Evolutionary conservation across 2,888 invertebrate species (phyloP).

Genomic region (Nomada flava): DNA sequence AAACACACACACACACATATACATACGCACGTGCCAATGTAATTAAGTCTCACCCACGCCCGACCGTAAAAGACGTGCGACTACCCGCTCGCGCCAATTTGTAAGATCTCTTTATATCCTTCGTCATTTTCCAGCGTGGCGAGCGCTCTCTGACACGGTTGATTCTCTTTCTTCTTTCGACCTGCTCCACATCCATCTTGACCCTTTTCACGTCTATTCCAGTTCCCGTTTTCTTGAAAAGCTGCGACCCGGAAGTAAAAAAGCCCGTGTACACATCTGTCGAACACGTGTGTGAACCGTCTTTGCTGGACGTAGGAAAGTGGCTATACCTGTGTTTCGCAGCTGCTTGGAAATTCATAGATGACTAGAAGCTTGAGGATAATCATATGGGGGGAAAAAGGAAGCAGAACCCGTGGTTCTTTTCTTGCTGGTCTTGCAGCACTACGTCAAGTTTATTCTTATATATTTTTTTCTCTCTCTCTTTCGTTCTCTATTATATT

Average conservation of each 20-base stretch:
- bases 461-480: too few relatives aligned
- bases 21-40: constrained; percentile 22
- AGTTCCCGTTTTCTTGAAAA: constrained; percentile 50
- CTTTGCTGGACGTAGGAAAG: not conserved
- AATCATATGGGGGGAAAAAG: constrained; percentile 1
- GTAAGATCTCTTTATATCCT: constrained; percentile 50
- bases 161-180: constrained; percentile 7
- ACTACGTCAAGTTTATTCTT: too few relatives aligned
- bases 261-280: constrained; percentile 18
- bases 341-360: constrained; percentile 27
- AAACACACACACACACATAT: not conserved
- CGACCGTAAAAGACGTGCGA: constrained; percentile 17
- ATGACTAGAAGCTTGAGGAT: not conserved
- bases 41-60: constrained; percentile 56
- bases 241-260: constrained; percentile 15
- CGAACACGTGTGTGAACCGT: constrained; percentile 16
- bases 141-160: constrained; percentile 3
- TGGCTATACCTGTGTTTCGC: not conserved
- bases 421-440: not conserved
- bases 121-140: constrained; percentile 25
- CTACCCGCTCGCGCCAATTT: constrained; percentile 8
- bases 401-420: constrained; percentile 1
- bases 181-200: constrained; percentile 61
- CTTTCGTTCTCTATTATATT: too few relatives aligned
- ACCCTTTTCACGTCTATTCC: constrained; percentile 57